phyloP scores from a whole-genome alignment of 1,140 invertebrate genomes.

The Drosophila mauritiana region DNA sequence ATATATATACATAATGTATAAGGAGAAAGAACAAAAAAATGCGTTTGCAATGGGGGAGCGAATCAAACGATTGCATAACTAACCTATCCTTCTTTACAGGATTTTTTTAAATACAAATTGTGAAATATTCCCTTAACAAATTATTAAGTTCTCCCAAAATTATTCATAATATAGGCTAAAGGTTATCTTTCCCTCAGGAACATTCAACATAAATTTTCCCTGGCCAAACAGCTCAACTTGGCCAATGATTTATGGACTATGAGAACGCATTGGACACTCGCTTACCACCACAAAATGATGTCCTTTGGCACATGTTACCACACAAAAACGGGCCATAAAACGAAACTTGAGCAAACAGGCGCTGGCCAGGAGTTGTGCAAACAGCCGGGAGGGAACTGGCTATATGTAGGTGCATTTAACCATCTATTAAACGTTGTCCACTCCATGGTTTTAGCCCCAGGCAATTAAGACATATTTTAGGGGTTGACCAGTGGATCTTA shows the following conservation, averaged over 20 bases:
- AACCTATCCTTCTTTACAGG: too few species aligned
- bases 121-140: too few species aligned
- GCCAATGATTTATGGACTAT: constrained; percentile 68
- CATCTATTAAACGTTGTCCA: background rate
- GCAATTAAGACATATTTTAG: constrained; percentile 54
- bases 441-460: constrained; percentile 7
- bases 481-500: constrained; percentile 50
- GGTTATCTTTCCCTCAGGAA: constrained; percentile 5
- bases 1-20: constrained; percentile 80
- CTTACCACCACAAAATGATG: constrained; percentile 52
- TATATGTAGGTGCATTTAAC: constrained; percentile 11
- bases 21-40: constrained; percentile 54
- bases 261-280: constrained; percentile 66
- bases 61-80: background rate
- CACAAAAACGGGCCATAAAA: constrained; percentile 40
- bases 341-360: constrained; percentile 47
- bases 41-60: constrained; percentile 2
- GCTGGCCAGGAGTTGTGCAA: constrained; percentile 32
- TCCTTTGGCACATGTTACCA: constrained; percentile 62
- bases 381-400: constrained; percentile 15
- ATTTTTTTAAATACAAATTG: too few species aligned
- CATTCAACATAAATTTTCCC: constrained; percentile 37
- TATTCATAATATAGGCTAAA: background rate
- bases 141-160: too few species aligned
- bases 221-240: constrained; percentile 40